A percentile compares a stretch with the other conserved stretches of the same genome.
Evolutionary conservation across 2,797 vertebrate species (phyloP).

Genomic region (Onychomys leucogaster): DNA sequence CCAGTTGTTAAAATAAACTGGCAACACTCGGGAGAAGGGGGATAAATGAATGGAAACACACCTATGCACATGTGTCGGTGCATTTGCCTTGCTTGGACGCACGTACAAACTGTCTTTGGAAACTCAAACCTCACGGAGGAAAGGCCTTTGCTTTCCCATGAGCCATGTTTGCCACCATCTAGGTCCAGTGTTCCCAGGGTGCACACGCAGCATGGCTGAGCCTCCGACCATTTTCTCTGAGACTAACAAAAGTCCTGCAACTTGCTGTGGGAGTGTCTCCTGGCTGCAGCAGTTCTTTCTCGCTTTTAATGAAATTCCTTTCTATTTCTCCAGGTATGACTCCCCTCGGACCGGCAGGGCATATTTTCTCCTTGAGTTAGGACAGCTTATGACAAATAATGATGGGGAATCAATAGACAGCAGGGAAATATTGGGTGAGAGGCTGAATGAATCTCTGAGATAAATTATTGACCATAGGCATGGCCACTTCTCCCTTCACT

Average conservation of each 20-base stretch:
- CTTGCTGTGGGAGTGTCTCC: constrained; percentile 88
- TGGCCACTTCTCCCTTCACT: constrained; percentile 90
- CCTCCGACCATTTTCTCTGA: background rate
- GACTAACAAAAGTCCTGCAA: constrained; percentile 84
- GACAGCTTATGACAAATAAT: constrained; percentile 93
- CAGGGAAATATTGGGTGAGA: constrained; percentile 91
- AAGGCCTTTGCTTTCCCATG: background rate
- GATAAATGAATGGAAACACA: background rate
- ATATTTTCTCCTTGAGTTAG: constrained; percentile 91
- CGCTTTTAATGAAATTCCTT: constrained; percentile 91
- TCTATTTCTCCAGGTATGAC: constrained; percentile 92
- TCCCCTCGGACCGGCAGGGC: constrained; percentile 89
- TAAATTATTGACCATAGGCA: constrained; percentile 92
- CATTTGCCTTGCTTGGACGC: background rate
- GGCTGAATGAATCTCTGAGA: constrained; percentile 92
- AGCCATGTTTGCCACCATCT: background rate
- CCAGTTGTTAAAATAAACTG: background rate
- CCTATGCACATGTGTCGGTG: no score
- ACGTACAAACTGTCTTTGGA: background rate
- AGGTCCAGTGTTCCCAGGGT: background rate
- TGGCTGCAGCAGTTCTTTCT: constrained; percentile 88
- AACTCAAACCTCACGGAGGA: background rate
- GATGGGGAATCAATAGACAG: constrained; percentile 92
- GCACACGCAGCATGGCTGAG: background rate
- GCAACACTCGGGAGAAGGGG: background rate